These are phyloP conservation scores for Scalopus aquaticus DNA, from an alignment of 2,113 vertebrate species.

Conservation along the genomic window DNA sequence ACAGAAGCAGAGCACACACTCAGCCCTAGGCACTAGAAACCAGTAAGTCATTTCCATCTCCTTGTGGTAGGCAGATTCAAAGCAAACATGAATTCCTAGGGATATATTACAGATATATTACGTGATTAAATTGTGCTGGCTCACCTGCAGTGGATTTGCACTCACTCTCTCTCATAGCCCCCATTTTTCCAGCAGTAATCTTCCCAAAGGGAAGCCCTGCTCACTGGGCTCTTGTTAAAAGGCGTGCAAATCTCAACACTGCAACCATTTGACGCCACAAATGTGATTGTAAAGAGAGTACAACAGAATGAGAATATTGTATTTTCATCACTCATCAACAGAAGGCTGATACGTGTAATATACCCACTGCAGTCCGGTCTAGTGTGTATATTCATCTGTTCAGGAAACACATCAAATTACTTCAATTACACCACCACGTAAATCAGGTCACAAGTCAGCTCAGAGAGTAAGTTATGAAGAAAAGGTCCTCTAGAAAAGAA, in stretches of 20 bases:
- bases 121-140: slow-evolving; percentile 79
- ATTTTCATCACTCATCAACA: slow-evolving; percentile 39
- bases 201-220: slow-evolving; percentile 54
- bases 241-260: slow-evolving; percentile 60
- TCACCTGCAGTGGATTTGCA: slow-evolving; percentile 78
- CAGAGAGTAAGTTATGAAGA: neutral
- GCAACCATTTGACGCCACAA: slow-evolving; percentile 64
- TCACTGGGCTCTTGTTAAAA: slow-evolving; percentile 68
- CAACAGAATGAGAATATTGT: slow-evolving; percentile 48
- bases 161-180: slow-evolving; percentile 72
- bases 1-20: slow-evolving; percentile 62
- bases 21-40: slow-evolving; percentile 70
- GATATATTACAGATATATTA: slow-evolving; percentile 78
- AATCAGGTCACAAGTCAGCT: slow-evolving; percentile 39
- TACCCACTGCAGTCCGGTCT: neutral
- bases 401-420: neutral
- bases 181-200: slow-evolving; percentile 72
- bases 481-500: neutral
- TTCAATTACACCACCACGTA: neutral
- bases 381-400: slow-evolving; percentile 24
- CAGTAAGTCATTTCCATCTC: slow-evolving; percentile 79
- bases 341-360: slow-evolving; percentile 17
- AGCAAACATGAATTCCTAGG: slow-evolving; percentile 82
- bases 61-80: slow-evolving; percentile 75
- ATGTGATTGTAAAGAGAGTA: slow-evolving; percentile 54